phyloP scores from a whole-genome alignment of 2,888 invertebrate species.

The Tetanocera ferruginea region DNA sequence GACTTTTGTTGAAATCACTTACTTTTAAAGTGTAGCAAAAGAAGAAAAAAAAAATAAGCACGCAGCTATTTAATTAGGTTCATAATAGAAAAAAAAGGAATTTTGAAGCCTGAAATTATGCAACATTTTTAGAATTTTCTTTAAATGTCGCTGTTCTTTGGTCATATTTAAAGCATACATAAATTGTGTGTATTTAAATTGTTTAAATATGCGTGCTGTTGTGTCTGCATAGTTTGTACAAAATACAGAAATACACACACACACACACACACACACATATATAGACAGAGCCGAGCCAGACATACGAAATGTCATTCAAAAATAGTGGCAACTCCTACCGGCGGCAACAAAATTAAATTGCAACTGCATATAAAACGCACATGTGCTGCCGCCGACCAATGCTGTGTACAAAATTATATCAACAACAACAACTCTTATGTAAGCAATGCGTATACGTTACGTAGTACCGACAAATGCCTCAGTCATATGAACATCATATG shows the following conservation, averaged over 20 bases:
- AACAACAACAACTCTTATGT: conserved; percentile 2
- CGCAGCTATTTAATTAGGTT: background rate
- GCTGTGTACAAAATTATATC: background rate
- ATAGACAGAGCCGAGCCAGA: background rate
- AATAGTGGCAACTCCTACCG: conserved; percentile 10
- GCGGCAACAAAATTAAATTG: conserved; percentile 25
- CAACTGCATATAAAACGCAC: conserved; percentile 15
- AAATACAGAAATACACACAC: background rate
- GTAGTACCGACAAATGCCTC: conserved; percentile 17
- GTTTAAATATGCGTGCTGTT: background rate
- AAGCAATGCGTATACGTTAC: conserved; percentile 26
- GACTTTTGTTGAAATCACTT: conserved; percentile 30
- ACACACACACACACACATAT: background rate
- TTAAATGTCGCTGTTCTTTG: no score
- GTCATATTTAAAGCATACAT: no score
- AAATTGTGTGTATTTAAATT: no score
- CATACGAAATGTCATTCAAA: conserved; percentile 27
- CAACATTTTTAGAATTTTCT: no score
- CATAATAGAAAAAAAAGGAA: background rate
- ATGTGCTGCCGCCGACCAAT: background rate
- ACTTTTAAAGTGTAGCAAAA: conserved; percentile 1
- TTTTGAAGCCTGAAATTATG: background rate
- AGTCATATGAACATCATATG: conserved; percentile 14
- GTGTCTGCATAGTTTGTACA: background rate
- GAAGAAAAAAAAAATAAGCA: background rate